Base-by-base conservation (phyloP, 2,797 vertebrate genomes). In the Hyperoplus immaculatus region DNA sequence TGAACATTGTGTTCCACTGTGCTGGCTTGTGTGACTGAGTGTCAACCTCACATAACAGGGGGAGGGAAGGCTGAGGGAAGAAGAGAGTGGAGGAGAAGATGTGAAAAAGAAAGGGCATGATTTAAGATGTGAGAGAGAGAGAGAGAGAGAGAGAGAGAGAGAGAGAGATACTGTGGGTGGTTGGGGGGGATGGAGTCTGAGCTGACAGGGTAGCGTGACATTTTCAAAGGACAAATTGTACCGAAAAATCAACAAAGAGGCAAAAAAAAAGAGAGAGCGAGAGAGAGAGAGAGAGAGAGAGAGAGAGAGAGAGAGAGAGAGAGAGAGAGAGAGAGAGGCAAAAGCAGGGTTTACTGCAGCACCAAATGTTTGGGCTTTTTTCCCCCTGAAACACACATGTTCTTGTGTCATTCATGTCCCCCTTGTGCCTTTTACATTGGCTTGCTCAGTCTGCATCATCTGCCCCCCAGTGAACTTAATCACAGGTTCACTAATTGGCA, bases 151-250 rank as follows among this genome's bases (percentile, higher is more conserved):
- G 54, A 68, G 43, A 43, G 76, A 72, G 16, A 16, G 61, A 10
- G 63, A 41, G 36, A 16, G 47, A 58, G 59, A 46, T 85, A 41
- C 4, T 2, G 86, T 72, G 81, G 80, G 79, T 55, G 82, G 81
- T 13, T 6, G 49, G 38, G 47, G 66, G 61, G 36, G 74, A 58
- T 62, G 85, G 78, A 90, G 83, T 86, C 75, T 71, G 87, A 90
- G 84, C 89, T 93, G 92, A 90, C 90, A 93, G 92, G 89, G 88
- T 92, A 87, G 91, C 81, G 87, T 94, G 93, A 95, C 93, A 95
- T 95, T 95, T 95, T 87, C 84, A n/a, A n/a, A n/a, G 93, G 89
- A 95, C 92, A 91, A 90, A 89, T 91, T 90, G 92, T 94, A 93
- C 94, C 42, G 21, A 82, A 94, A 92, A 93, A 94, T 87, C 91